Evolutionary conservation across 1,140 invertebrate genomes (phyloP).

Genomic region (Sminthurinus signatus): DNA sequence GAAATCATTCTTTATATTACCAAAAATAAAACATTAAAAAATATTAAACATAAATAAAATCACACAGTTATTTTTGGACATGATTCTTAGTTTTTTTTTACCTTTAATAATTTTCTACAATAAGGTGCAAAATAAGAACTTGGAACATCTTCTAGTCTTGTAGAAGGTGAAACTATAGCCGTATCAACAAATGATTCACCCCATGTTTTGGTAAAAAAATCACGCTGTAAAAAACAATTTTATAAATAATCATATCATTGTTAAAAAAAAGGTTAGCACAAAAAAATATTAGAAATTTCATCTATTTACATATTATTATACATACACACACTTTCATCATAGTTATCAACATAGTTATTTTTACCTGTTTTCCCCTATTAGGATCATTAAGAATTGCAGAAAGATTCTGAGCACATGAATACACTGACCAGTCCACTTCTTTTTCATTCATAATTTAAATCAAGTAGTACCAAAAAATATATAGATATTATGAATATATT

Average conservation of each 20-base stretch:
- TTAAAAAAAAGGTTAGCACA: background rate
- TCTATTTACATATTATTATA: no score
- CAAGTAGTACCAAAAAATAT: no score
- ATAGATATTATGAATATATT: no score
- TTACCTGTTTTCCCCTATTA: constrained; percentile 71
- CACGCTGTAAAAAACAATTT: constrained; percentile 49
- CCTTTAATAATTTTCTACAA: constrained; percentile 64
- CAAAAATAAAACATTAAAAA: background rate
- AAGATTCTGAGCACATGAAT: constrained; percentile 76
- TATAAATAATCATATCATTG: background rate
- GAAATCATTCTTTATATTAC: background rate
- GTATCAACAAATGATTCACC: constrained; percentile 88
- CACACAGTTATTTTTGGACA: no score
- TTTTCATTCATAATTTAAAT: constrained; percentile 25
- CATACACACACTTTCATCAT: no score
- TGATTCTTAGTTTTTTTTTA: no score
- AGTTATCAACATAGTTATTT: constrained; percentile 22
- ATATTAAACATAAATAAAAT: no score
- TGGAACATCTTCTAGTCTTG: constrained; percentile 75
- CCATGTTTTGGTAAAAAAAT: constrained; percentile 97
- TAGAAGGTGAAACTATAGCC: constrained; percentile 63
- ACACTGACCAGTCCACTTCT: constrained; percentile 44
- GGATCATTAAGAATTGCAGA: constrained; percentile 96
- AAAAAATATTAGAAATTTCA: background rate
- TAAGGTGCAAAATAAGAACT: constrained; percentile 82